Evolutionary conservation across 37 sponge, comb jelly and placozoan species (phyloP), one percentile per base, ranked within the genome.

Genomic region (Cliona cf. orientalis): DNA sequence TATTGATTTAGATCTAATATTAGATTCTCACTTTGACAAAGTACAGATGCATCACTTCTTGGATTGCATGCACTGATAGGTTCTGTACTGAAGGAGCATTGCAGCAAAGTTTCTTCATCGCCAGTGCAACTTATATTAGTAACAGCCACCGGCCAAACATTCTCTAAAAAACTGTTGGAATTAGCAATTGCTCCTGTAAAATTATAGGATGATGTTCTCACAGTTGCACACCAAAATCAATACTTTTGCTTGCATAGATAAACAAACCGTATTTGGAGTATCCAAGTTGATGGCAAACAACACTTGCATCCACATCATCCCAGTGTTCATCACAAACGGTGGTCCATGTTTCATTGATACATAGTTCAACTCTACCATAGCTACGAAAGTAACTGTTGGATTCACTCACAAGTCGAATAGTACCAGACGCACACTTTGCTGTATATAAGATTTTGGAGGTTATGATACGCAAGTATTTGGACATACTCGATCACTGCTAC

Each of bases 351-450:
- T 49, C 53, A 49, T 49, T 49, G 53, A 49, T 49, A 49, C 53
- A 49, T 14, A 49, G 53, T 49, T 63, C 33, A 7, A 63, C 66
- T 11, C 66, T n/a, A 19, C 66, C 66, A 63, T 63, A 63, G 29
- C n/a, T 63, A 12, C 66, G 29, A 29, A 23, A 63, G 66, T 63
- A 63, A 25, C 66, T 63, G 33, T 19, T 25, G 11, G 66, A 63
- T 25, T 63, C 66, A 63, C 66, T 63, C 29, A 63, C 66, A 7
- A 63, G 11, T 23, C 66, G 66, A n/a, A 63, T 29, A 7, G 66
- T 63, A 11, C 66, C 66, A 63, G 29, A 32, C n/a, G 29, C 33
- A 63, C 66, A 63, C 11, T n/a, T 32, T 32, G 66, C 66, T 63
- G n/a, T 25, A 63, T 63, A 23, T 19, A 49, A 19, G 9, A 19